Conservation (phyloP, 2,888 invertebrate species). For the Pilophorus perplexus region DNA sequence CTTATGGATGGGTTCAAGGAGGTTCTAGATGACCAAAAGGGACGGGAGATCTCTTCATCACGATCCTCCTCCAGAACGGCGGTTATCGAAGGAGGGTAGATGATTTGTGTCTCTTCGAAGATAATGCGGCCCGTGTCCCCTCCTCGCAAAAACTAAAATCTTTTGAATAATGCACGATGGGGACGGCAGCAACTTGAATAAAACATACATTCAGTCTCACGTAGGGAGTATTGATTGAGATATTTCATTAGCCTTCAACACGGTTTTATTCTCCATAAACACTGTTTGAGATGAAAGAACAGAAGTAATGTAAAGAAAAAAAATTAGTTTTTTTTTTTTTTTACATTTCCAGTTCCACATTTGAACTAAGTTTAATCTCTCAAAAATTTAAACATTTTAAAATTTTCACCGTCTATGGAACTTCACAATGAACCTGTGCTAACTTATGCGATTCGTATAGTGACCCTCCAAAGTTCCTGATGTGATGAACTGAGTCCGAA, state of each 20-base stretch:
- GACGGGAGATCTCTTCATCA: not conserved
- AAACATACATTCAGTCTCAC: slow-evolving; percentile 16
- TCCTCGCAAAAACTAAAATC: slow-evolving; percentile 14
- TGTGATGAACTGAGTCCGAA: too few relatives aligned
- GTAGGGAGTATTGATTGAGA: slow-evolving; percentile 22
- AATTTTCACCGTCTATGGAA: too few relatives aligned
- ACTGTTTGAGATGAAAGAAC: too few relatives aligned
- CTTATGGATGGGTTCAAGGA: slow-evolving; percentile 22
- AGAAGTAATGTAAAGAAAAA: too few relatives aligned
- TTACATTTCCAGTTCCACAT: too few relatives aligned
- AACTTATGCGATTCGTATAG: too few relatives aligned
- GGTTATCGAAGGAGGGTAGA: slow-evolving; percentile 12
- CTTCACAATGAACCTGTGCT: too few relatives aligned
- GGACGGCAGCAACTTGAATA: slow-evolving; percentile 20
- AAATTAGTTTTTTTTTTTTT: too few relatives aligned
- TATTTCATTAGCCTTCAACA: slow-evolving; percentile 14
- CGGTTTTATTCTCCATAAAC: too few relatives aligned
- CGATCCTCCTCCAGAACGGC: not conserved
- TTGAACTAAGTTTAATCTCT: too few relatives aligned
- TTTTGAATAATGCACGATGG: slow-evolving; percentile 29
- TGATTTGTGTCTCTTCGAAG: slow-evolving; percentile 25
- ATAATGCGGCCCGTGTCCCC: slow-evolving; percentile 21
- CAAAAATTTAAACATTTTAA: too few relatives aligned
- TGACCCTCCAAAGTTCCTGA: too few relatives aligned
- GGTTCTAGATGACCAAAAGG: slow-evolving; percentile 9